These are phyloP conservation scores for Saguinus midas DNA, from an alignment of 2,113 vertebrate genomes.

Conservation along the genomic window DNA sequence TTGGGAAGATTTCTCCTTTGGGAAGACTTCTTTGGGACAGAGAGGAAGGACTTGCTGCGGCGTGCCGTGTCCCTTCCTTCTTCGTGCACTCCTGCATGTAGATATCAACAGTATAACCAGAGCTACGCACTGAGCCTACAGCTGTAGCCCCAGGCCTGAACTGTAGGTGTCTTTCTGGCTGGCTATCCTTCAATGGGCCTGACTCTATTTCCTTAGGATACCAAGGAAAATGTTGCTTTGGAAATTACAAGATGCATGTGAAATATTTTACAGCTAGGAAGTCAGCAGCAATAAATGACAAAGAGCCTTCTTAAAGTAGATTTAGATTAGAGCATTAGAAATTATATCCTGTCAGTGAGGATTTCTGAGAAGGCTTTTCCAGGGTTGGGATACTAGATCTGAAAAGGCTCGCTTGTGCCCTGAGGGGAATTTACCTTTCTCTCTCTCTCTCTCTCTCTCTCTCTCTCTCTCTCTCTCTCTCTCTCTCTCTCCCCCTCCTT, in stretches of 20 bases:
- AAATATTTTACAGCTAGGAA: conserved; percentile 68
- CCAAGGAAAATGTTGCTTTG: not conserved
- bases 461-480: no score
- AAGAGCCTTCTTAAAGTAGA: not conserved
- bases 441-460: not conserved
- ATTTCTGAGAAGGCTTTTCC: conserved; percentile 68
- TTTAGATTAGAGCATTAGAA: conserved; percentile 63
- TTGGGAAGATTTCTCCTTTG: conserved; percentile 24
- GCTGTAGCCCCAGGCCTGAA: not conserved
- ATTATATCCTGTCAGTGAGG: conserved; percentile 61
- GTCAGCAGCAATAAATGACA: conserved; percentile 57
- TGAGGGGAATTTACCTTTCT: conserved; percentile 50
- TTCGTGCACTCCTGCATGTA: not conserved
- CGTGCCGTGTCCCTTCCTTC: not conserved
- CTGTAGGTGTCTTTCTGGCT: not conserved
- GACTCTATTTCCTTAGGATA: conserved; percentile 37
- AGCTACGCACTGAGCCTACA: not conserved
- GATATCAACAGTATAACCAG: not conserved
- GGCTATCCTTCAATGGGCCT: not conserved
- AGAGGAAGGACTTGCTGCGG: not conserved
- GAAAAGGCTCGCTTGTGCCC: conserved; percentile 74
- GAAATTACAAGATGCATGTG: conserved; percentile 49
- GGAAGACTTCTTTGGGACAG: not conserved
- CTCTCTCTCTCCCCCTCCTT: not conserved
- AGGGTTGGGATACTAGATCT: conserved; percentile 67